Percentiles rank a stretch among this genome's conserved stretches.
These are phyloP conservation scores for Enteromius viviparus DNA, from an alignment of 2,797 vertebrate species.

Conservation along the genomic window DNA sequence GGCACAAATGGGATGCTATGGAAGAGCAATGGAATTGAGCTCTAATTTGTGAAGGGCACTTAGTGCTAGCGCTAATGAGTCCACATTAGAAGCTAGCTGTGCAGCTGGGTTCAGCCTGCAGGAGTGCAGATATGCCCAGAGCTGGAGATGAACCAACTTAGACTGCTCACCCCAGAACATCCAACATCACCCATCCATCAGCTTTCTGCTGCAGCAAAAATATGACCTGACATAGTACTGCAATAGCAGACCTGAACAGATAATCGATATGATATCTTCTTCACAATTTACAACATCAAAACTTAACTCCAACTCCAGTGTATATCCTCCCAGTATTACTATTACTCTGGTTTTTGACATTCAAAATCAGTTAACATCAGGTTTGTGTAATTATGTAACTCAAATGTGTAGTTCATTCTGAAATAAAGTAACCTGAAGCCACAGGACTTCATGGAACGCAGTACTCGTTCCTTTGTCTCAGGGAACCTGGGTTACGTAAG, in stretches of 20 bases:
- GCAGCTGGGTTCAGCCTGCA: slow-evolving; percentile 77
- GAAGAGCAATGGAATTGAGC: slow-evolving; percentile 52
- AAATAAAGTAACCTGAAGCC: background rate
- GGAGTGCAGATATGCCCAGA: slow-evolving; percentile 70
- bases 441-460: too few species aligned
- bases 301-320: background rate
- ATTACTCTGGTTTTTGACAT: background rate
- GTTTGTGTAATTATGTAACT: background rate
- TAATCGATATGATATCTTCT: background rate
- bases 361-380: background rate
- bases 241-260: background rate
- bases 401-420: background rate
- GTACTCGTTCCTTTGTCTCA: too few species aligned
- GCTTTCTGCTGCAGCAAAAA: background rate
- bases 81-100: slow-evolving; percentile 71
- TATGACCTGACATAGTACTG: background rate
- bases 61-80: slow-evolving; percentile 73
- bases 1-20: slow-evolving; percentile 33
- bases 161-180: slow-evolving; percentile 55
- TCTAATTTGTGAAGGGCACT: slow-evolving; percentile 75
- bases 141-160: slow-evolving; percentile 61
- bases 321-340: background rate
- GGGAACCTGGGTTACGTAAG: too few species aligned
- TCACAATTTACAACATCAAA: background rate
- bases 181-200: slow-evolving; percentile 63